phyloP scores from a whole-genome alignment of 2,888 invertebrate species.

The Trypoxylon attenuatum region DNA sequence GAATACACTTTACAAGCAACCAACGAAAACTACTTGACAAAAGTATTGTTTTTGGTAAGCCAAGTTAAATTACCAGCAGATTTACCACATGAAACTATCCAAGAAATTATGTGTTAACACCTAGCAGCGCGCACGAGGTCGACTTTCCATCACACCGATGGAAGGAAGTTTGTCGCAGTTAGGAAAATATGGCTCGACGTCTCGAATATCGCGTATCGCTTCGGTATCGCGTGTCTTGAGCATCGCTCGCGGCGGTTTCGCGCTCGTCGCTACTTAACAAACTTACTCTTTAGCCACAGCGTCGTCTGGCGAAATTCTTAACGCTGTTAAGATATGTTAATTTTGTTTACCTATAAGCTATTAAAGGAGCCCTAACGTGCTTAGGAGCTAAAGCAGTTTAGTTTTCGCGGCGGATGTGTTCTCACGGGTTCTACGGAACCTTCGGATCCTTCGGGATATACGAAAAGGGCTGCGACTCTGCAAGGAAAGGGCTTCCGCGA shows the following conservation, averaged over 20 bases:
- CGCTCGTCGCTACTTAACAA: slow-evolving; percentile 72
- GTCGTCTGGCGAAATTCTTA: slow-evolving; percentile 70
- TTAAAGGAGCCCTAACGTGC: slow-evolving; percentile 74
- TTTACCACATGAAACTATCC: too few relatives aligned
- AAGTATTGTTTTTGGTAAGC: too few relatives aligned
- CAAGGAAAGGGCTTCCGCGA: slow-evolving; percentile 43
- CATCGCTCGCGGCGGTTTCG: slow-evolving; percentile 69
- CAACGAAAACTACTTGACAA: too few relatives aligned
- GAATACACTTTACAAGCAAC: too few relatives aligned
- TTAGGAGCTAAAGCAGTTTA: slow-evolving; percentile 75
- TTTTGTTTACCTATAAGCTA: slow-evolving; percentile 75
- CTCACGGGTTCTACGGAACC: slow-evolving; percentile 47
- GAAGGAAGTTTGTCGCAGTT: slow-evolving; percentile 20
- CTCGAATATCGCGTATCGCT: slow-evolving; percentile 41
- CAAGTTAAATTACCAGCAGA: too few relatives aligned
- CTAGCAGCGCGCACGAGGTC: not conserved
- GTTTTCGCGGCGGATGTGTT: slow-evolving; percentile 72
- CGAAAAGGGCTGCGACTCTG: slow-evolving; percentile 35
- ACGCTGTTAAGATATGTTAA: slow-evolving; percentile 75
- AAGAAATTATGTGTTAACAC: too few relatives aligned
- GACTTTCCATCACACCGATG: not conserved
- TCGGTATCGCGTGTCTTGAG: slow-evolving; percentile 67
- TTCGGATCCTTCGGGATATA: slow-evolving; percentile 63
- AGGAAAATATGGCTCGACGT: slow-evolving; percentile 31
- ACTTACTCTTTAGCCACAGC: slow-evolving; percentile 66